These are phyloP conservation scores for Dasypolia templi DNA, from an alignment of 2,888 invertebrate species.

Conservation along the genomic window DNA sequence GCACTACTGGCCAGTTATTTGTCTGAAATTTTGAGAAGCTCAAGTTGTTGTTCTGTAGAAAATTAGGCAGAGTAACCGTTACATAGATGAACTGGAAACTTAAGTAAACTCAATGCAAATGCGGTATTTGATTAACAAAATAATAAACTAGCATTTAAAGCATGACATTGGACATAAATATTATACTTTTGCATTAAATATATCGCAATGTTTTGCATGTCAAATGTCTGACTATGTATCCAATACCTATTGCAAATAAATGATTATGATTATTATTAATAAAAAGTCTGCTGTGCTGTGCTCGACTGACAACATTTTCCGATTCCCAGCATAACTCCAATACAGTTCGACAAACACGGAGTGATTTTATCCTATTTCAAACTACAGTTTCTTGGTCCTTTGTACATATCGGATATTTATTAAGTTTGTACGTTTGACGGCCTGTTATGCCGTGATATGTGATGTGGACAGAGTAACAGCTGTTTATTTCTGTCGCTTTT, in stretches of 20 bases:
- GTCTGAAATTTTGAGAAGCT: not conserved
- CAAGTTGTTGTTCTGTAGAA: not conserved
- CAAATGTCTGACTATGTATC: too few species aligned
- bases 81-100: not conserved
- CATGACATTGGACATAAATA: too few species aligned
- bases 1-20: not conserved
- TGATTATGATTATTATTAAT: too few species aligned
- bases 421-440: constrained; percentile 24
- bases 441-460: constrained; percentile 33
- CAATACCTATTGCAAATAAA: too few species aligned
- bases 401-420: constrained; percentile 27
- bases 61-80: not conserved
- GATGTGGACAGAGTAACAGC: constrained; percentile 12
- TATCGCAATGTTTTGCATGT: too few species aligned
- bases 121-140: too few species aligned
- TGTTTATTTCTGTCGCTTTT: constrained; percentile 28
- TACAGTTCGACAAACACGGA: not conserved
- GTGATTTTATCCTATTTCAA: not conserved
- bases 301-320: not conserved
- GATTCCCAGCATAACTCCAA: not conserved
- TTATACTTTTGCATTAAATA: too few species aligned
- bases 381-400: not conserved
- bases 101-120: not conserved
- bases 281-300: not conserved
- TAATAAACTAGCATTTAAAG: too few species aligned